phyloP scores from a whole-genome alignment of 2,797 vertebrate species.

The Acipenser oxyrinchus region DNA sequence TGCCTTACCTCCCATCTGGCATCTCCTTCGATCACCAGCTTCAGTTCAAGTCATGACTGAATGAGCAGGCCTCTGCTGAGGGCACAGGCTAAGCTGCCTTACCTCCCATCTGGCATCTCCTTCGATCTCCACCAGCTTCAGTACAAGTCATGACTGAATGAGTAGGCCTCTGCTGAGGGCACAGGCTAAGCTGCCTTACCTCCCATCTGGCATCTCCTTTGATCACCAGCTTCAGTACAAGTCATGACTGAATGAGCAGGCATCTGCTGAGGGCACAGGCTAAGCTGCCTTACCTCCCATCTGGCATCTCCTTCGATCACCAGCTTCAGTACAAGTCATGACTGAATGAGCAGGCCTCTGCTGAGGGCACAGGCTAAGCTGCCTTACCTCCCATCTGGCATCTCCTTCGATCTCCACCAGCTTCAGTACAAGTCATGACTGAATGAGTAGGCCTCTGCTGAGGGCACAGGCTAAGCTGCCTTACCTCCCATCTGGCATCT shows the following conservation, averaged over 20 bases:
- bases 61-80: too few species aligned
- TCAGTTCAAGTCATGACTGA: conserved; percentile 39
- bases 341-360: too few species aligned
- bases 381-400: too few species aligned
- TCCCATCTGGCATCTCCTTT: conserved; percentile 73
- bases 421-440: conserved; percentile 57
- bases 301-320: conserved; percentile 62
- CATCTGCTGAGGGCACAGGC: too few species aligned
- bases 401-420: conserved; percentile 71
- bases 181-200: conserved; percentile 49
- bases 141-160: conserved; percentile 10
- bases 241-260: too few species aligned
- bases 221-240: conserved; percentile 66
- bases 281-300: conserved; percentile 72
- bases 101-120: conserved; percentile 80
- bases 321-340: too few species aligned
- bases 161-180: too few species aligned
- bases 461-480: too few species aligned
- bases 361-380: too few species aligned
- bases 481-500: conserved; percentile 81
- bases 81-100: conserved; percentile 25
- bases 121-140: conserved; percentile 75
- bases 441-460: too few species aligned
- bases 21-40: conserved; percentile 66
- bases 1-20: conserved; percentile 86